Evolutionary conservation across 2,888 invertebrate species (phyloP).

Genomic region (Aporophyla nigra): DNA sequence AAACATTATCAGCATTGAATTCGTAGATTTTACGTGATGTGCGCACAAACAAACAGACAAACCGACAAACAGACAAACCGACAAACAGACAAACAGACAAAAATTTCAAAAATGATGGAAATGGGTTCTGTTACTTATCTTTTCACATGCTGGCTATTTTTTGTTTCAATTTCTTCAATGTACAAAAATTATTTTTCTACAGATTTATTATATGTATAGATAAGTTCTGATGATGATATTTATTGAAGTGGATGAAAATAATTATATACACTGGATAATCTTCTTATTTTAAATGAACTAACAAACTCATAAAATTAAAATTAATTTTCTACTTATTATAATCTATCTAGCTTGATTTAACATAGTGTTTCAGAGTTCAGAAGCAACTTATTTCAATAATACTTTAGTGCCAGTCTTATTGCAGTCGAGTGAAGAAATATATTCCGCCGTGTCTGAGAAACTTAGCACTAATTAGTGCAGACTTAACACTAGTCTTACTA

Average conservation of each 20-base stretch:
- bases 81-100: no score
- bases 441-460: constrained; percentile 5
- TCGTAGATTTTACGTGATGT: no score
- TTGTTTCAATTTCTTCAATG: no score
- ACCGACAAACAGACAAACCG: no score
- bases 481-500: neutral
- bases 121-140: no score
- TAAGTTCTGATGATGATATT: no score
- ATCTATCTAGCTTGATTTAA: neutral
- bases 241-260: neutral
- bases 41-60: no score
- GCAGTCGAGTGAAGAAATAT: constrained; percentile 23
- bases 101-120: no score
- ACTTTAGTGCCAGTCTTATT: neutral
- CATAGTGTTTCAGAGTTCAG: neutral
- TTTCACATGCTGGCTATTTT: no score
- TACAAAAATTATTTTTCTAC: no score
- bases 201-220: no score
- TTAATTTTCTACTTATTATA: neutral
- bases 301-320: neutral
- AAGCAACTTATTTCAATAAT: constrained; percentile 12
- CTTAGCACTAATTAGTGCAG: constrained; percentile 14
- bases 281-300: neutral
- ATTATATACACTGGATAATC: neutral
- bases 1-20: no score